Evolutionary conservation across 2,113 vertebrate genomes (phyloP).

Genomic region (Clarias batrachus): DNA sequence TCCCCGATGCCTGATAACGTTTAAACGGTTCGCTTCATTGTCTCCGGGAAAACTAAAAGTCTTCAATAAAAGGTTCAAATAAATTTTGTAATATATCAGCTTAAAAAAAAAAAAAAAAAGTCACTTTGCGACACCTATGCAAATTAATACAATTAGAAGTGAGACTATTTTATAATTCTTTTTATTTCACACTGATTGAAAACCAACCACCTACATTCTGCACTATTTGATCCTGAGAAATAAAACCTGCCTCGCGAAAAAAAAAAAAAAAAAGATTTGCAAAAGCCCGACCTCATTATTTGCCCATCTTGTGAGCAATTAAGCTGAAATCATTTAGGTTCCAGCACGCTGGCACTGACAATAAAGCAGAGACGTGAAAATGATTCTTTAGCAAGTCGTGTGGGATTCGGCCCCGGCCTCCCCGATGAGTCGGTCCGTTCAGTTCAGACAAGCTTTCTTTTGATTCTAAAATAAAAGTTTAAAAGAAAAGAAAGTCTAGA

Average conservation of each 20-base stretch:
- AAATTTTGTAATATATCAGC: neutral
- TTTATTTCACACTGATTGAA: neutral
- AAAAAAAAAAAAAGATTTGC: neutral
- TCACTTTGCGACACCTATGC: neutral
- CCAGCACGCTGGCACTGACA: neutral
- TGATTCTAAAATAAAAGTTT: neutral
- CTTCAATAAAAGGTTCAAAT: neutral
- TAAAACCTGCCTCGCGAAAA: neutral
- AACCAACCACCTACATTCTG: neutral
- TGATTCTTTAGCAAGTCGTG: neutral
- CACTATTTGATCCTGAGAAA: neutral
- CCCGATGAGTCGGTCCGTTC: neutral
- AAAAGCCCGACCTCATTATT: slow-evolving; percentile 2
- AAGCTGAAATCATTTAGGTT: slow-evolving; percentile 18
- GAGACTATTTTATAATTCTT: neutral
- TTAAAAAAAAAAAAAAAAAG: no score
- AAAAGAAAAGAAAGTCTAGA: no score
- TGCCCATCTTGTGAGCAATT: slow-evolving; percentile 10
- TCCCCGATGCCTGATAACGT: slow-evolving; percentile 33
- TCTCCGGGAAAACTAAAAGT: neutral
- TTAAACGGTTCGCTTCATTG: slow-evolving; percentile 6
- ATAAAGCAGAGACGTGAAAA: slow-evolving; percentile 1
- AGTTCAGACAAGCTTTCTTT: neutral
- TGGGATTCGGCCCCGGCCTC: neutral
- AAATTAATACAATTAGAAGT: neutral